Evolutionary conservation across 2,113 vertebrate species (phyloP), one percentile per base, ranked within the genome.

Genomic region (Gopherus evgoodei): DNA sequence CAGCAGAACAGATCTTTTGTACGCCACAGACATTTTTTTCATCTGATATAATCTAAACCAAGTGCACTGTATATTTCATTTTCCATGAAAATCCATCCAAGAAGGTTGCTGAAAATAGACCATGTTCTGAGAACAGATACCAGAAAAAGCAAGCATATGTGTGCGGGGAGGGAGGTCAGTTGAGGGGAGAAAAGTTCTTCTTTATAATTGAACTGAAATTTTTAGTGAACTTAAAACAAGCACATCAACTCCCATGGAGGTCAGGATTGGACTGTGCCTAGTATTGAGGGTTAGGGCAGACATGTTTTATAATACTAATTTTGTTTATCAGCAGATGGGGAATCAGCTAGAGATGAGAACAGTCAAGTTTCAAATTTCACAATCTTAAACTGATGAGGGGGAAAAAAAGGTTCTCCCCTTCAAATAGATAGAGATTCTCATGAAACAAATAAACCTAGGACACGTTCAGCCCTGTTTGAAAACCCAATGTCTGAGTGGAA

Each of bases 41-140:
- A 91, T 83, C 92, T 97, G 97, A 94, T 92, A 84, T 92, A 92
- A 96, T 96, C 83, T 89, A 94, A 90, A 91, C 89, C 80, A 49
- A 93, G 56, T 81, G 76, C 87, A 1, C 89, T 0, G 29, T 76
- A 81, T 79, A 27, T 93, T 95, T 96, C 86, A 92, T 95, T 96
- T 97, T 94, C 94, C 96, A 92, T 78, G 90, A 90, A 95, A 97
- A 92, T 35, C 56, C 91, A 76, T 95, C 94, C 92, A 96, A 96
- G 92, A 86, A n/a, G 62, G 49, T 49, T 90, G 96, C 95, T 96
- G 97, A 96, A 97, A 97, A 97, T 96, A 97, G 93, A 72, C 81
- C 0, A 1, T 21, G 79, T 59, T 88, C 94, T 94, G 94, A 96
- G 97, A 96, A 84, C 87, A 92, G 93, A 95, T 31, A 93, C 78